These are phyloP conservation scores for Apodemus agrarius DNA, from an alignment of 2,797 vertebrate genomes.

Conservation along the genomic window DNA sequence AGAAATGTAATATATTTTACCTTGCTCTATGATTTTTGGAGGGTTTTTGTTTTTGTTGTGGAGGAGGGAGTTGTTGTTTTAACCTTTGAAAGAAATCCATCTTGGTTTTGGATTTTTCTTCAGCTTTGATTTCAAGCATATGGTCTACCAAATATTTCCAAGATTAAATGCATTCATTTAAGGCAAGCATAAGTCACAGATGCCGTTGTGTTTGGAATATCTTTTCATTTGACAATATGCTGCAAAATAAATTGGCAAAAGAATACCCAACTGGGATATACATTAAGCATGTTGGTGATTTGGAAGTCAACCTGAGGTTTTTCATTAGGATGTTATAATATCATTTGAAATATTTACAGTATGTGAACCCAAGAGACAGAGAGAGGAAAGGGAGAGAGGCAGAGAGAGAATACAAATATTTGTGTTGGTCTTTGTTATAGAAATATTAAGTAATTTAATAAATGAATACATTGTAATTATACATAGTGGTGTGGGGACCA, in stretches of 20 bases:
- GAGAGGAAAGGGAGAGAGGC: not conserved
- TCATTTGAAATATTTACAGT: not conserved
- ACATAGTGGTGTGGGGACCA: constrained; percentile 23
- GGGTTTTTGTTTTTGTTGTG: not conserved
- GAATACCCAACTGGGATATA: constrained; percentile 5
- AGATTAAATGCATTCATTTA: constrained; percentile 46
- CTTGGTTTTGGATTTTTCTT: constrained; percentile 25
- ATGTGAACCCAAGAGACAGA: not conserved
- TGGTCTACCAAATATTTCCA: constrained; percentile 36
- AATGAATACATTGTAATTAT: constrained; percentile 69
- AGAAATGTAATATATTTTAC: constrained; percentile 24
- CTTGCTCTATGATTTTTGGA: not conserved
- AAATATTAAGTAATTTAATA: constrained; percentile 73
- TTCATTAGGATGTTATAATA: not conserved
- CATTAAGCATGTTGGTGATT: constrained; percentile 41
- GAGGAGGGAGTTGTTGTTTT: not conserved
- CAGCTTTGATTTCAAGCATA: constrained; percentile 23
- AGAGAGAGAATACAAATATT: not conserved
- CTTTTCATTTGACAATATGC: constrained; percentile 46
- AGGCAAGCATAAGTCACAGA: constrained; percentile 57
- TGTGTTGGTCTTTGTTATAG: not conserved
- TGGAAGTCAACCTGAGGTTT: not conserved
- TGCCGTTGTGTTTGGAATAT: constrained; percentile 25
- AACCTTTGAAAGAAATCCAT: constrained; percentile 51
- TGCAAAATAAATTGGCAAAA: constrained; percentile 46